Conservation (phyloP, 2,113 vertebrate species). For the Prolemur simus region DNA sequence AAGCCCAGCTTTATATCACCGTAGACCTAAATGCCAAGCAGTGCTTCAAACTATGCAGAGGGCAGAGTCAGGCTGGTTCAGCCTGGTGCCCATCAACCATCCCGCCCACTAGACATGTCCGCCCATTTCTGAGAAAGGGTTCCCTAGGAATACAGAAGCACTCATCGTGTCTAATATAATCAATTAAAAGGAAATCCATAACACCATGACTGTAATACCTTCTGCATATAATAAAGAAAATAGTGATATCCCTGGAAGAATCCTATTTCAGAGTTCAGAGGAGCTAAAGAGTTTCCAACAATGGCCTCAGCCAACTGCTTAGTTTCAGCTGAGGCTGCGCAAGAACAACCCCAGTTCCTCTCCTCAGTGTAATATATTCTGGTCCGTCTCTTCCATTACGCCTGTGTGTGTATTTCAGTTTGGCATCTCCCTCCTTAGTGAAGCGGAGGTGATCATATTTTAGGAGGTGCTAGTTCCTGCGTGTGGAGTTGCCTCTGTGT, state of each 20-base stretch:
- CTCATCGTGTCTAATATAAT: background rate
- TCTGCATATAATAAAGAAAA: background rate
- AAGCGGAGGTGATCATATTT: conserved; percentile 64
- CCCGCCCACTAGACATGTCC: background rate
- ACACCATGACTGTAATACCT: background rate
- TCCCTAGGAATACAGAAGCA: background rate
- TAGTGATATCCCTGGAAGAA: background rate
- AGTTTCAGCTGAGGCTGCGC: background rate
- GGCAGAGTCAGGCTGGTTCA: background rate
- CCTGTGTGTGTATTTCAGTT: conserved; percentile 59
- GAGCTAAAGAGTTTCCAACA: background rate
- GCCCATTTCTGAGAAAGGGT: background rate
- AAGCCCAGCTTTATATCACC: background rate
- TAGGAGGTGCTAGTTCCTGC: conserved; percentile 69
- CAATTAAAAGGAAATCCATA: background rate
- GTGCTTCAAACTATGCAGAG: background rate
- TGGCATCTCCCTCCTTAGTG: conserved; percentile 50
- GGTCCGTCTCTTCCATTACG: conserved; percentile 58
- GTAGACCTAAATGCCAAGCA: background rate
- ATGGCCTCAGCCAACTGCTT: conserved; percentile 24
- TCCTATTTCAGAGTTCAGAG: conserved; percentile 31
- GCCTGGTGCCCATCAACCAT: background rate
- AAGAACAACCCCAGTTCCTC: background rate
- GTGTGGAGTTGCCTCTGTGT: conserved; percentile 63
- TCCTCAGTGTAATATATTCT: conserved; percentile 63